Conservation (phyloP, 2,888 invertebrate species). For the Conus canariensis region DNA sequence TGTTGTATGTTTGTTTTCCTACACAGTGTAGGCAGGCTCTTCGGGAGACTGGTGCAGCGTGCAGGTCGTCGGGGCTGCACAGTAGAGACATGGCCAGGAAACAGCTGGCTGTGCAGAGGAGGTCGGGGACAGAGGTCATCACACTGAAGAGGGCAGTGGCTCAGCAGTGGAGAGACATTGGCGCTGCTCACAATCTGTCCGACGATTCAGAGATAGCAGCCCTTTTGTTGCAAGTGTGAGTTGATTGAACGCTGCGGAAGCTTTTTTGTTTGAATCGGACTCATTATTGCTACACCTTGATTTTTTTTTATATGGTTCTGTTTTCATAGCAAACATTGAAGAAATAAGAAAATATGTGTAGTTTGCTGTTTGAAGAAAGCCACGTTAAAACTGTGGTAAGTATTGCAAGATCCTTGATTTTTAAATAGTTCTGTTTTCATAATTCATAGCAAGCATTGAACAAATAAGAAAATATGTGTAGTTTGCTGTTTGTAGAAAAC, state of each 20-base stretch:
- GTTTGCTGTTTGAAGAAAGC: not conserved
- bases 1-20: too few species aligned
- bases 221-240: conserved; percentile 22
- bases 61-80: not conserved
- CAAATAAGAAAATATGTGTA: not conserved
- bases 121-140: not conserved
- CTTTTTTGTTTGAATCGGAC: not conserved
- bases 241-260: not conserved
- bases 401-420: not conserved
- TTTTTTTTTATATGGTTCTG: not conserved
- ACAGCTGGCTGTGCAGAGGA: not conserved
- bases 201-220: conserved; percentile 25
- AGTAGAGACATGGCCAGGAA: not conserved
- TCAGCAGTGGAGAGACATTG: conserved; percentile 2
- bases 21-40: not conserved
- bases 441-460: too few species aligned
- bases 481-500: not conserved
- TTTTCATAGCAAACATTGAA: not conserved
- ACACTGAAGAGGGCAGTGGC: not conserved
- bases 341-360: not conserved
- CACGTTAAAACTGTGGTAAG: not conserved
- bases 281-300: not conserved
- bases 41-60: not conserved
- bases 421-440: not conserved
- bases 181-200: not conserved